Evolutionary conservation across 2,888 invertebrate genomes (phyloP).

Genomic region (Tanytarsus gracilentus): DNA sequence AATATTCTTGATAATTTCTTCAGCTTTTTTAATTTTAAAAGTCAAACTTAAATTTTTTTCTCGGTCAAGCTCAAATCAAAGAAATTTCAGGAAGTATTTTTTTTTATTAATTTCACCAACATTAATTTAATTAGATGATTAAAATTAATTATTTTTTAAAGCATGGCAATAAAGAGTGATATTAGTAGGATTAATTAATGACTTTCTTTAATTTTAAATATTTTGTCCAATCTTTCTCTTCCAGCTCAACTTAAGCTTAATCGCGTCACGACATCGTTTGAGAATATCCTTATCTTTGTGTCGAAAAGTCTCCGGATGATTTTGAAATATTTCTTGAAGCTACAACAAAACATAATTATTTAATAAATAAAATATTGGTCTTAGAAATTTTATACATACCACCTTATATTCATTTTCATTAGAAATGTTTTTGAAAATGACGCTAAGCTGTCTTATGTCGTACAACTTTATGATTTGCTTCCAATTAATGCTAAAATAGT

Average conservation of each 20-base stretch:
- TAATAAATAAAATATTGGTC: not conserved
- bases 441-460: slow-evolving; percentile 15
- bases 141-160: no score
- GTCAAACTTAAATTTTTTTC: no score
- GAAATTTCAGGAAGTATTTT: no score
- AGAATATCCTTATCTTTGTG: slow-evolving; percentile 23
- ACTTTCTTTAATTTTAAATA: no score
- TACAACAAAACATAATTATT: not conserved
- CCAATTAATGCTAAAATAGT: slow-evolving; percentile 27
- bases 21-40: no score
- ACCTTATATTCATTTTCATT: slow-evolving; percentile 28
- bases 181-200: no score
- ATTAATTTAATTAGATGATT: no score
- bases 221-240: slow-evolving; percentile 19
- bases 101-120: no score
- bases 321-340: slow-evolving; percentile 16
- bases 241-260: slow-evolving; percentile 17
- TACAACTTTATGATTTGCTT: slow-evolving; percentile 4
- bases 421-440: slow-evolving; percentile 27
- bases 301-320: slow-evolving; percentile 19
- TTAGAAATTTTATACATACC: slow-evolving; percentile 6
- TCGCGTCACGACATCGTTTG: slow-evolving; percentile 1
- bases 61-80: no score
- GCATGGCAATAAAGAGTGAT: no score
- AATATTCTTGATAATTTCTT: no score